Conservation (phyloP, 2,113 vertebrate genomes). For the Thalassarche chlororhynchos region DNA sequence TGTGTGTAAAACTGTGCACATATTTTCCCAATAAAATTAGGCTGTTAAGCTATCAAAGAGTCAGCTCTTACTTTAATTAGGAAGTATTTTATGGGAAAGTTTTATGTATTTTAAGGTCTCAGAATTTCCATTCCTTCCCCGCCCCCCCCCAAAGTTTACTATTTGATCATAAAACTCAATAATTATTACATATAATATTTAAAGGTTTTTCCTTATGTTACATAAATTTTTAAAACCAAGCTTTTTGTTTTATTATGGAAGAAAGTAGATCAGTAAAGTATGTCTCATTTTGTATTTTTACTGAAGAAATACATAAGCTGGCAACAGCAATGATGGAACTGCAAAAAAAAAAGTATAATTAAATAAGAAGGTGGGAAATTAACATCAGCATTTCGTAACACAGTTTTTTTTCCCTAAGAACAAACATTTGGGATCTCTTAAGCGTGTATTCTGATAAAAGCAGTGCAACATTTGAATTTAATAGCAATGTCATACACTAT, state of each 20-base stretch:
- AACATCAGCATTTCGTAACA: background rate
- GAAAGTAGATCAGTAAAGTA: background rate
- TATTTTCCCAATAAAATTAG: background rate
- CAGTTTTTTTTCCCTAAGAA: background rate
- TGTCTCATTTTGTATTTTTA: background rate
- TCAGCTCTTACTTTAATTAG: background rate
- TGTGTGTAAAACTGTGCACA: background rate
- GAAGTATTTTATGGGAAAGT: background rate
- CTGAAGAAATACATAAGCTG: background rate
- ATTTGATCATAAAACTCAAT: background rate
- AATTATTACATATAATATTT: background rate
- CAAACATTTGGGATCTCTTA: background rate
- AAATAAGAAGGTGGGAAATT: background rate
- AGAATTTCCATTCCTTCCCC: background rate
- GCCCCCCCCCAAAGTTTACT: background rate
- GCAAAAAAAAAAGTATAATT: background rate
- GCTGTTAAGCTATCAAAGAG: background rate
- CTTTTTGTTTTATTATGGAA: background rate
- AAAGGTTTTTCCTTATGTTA: background rate
- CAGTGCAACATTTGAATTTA: background rate
- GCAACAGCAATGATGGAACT: background rate
- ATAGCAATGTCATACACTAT: background rate
- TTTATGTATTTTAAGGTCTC: background rate
- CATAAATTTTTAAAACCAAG: background rate
- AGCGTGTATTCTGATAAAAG: background rate